Conservation (phyloP, 1,140 invertebrate genomes). For the Coelopa frigida region DNA sequence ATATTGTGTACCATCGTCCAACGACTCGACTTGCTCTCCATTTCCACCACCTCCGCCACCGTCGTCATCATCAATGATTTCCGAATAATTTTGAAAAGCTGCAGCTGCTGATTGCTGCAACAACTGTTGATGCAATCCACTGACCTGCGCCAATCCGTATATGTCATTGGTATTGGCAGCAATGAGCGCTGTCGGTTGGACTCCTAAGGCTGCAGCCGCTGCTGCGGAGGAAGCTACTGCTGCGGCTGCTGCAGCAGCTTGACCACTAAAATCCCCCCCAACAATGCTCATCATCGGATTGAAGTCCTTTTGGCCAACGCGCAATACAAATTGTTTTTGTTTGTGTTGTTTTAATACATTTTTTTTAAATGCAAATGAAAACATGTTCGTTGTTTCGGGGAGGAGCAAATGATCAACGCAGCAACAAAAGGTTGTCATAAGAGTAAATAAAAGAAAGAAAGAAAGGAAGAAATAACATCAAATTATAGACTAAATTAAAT, state of each 20-base stretch:
- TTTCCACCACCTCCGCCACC: constrained; percentile 12
- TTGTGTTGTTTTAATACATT: constrained; percentile 6
- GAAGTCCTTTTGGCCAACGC: constrained; percentile 29
- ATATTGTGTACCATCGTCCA: constrained; percentile 7
- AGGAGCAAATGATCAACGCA: constrained; percentile 15
- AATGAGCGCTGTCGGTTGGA: constrained; percentile 34
- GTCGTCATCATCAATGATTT: constrained; percentile 31
- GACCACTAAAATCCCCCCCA: constrained; percentile 41
- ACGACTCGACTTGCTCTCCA: too few species aligned
- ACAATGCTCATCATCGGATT: constrained; percentile 45
- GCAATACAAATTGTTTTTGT: constrained; percentile 4
- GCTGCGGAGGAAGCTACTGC: constrained; percentile 17
- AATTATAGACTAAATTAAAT: too few species aligned
- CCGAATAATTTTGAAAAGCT: constrained; percentile 35
- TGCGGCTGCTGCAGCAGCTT: constrained; percentile 18
- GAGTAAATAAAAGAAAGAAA: constrained; percentile 14
- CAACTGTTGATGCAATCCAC: constrained; percentile 36
- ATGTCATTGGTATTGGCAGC: constrained; percentile 33
- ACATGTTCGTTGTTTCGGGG: constrained; percentile 10
- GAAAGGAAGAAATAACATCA: constrained; percentile 10
- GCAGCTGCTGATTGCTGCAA: constrained; percentile 35
- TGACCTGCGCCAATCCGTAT: constrained; percentile 39
- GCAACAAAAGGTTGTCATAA: constrained; percentile 13
- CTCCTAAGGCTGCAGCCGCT: constrained; percentile 30
- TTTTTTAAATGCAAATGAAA: constrained; percentile 7